phyloP scores from a whole-genome alignment of 1,140 invertebrate genomes.

The Steinernema feltiae region DNA sequence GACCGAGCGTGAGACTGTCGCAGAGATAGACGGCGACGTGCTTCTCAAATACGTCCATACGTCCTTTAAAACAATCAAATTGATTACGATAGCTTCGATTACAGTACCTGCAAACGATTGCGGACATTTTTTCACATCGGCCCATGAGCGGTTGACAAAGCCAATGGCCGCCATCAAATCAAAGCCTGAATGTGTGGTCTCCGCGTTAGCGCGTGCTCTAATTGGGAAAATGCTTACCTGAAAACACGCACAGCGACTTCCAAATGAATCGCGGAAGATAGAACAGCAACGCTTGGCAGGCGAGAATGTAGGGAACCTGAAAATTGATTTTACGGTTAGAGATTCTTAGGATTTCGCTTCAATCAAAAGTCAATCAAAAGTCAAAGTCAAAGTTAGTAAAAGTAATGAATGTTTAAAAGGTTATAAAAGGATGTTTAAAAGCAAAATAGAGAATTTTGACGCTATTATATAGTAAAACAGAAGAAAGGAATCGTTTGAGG shows the following conservation, averaged over 20 bases:
- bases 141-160: conserved; percentile 48
- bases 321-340: no score
- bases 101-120: conserved; percentile 26
- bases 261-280: conserved; percentile 54
- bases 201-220: no score
- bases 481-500: no score
- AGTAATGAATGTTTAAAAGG: no score
- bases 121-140: conserved; percentile 31
- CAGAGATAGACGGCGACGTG: conserved; percentile 52
- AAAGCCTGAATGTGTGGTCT: conserved; percentile 41
- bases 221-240: conserved; percentile 36
- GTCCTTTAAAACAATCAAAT: conserved; percentile 32
- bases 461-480: no score
- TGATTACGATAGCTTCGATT: background rate
- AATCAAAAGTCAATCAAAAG: no score
- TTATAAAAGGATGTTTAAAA: no score
- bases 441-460: no score
- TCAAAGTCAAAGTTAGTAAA: no score
- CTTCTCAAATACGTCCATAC: conserved; percentile 47
- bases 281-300: conserved; percentile 51
- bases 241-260: conserved; percentile 44
- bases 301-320: conserved; percentile 54
- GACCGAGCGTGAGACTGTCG: conserved; percentile 51
- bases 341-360: no score
- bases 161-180: conserved; percentile 45